These are phyloP conservation scores for Xyrauchen texanus DNA, from an alignment of 2,113 vertebrate genomes.

Conservation along the genomic window DNA sequence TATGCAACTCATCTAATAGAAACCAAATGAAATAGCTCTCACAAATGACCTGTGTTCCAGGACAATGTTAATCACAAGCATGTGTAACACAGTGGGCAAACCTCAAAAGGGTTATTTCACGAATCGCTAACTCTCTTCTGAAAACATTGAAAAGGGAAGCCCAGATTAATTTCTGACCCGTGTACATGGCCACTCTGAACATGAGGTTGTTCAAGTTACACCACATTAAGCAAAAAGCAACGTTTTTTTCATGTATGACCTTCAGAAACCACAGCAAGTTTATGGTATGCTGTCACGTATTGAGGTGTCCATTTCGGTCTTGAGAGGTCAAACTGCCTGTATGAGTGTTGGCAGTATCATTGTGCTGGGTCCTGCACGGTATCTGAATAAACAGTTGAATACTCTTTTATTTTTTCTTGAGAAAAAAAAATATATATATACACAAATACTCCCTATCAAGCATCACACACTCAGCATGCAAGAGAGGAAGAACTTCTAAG, in stretches of 20 bases:
- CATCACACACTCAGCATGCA: too few species aligned
- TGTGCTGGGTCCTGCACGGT: neutral
- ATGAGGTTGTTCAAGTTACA: neutral
- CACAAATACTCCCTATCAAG: too few species aligned
- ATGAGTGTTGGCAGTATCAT: neutral
- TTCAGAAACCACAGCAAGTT: neutral
- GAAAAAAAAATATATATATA: neutral
- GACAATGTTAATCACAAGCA: constrained; percentile 62
- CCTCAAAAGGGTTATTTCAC: constrained; percentile 63
- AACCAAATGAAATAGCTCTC: neutral
- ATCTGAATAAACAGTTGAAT: constrained; percentile 19
- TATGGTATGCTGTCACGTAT: neutral
- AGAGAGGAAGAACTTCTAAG: neutral
- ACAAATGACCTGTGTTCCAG: constrained; percentile 58
- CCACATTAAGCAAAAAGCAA: constrained; percentile 27
- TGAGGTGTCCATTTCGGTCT: neutral
- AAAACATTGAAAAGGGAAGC: constrained; percentile 54
- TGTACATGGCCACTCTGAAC: constrained; percentile 16
- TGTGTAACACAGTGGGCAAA: constrained; percentile 47
- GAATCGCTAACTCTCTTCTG: constrained; percentile 61
- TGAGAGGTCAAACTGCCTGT: constrained; percentile 31
- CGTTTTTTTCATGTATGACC: neutral
- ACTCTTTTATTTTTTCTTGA: constrained; percentile 14
- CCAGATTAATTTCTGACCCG: constrained; percentile 49
- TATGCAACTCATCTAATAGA: neutral